Evolutionary conservation across 1,140 invertebrate genomes (phyloP), one percentile per base, ranked within the genome.

Genomic region (Drosophila melanogaster): DNA sequence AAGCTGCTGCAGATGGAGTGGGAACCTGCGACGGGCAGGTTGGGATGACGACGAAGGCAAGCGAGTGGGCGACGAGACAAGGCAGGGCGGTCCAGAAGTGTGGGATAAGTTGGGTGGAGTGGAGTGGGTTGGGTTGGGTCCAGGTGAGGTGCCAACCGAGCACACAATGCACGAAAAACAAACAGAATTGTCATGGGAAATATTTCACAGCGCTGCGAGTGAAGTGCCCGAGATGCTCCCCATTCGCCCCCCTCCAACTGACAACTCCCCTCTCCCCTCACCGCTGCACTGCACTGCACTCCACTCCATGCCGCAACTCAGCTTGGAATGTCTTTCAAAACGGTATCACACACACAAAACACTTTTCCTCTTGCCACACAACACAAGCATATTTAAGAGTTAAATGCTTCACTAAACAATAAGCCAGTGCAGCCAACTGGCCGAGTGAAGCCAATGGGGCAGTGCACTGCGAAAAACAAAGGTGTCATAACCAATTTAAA

Each of bases 331-430:
- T 73, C 81, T 87, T 84, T 90, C 84, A 84, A 74, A 87, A 87
- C 84, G 84, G 84, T 87, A 87, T 89, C 84, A 89, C 76, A 72
- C 72, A 62, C 77, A 87, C 84, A 87, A 87, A 87, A 87, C 85
- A 87, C 83, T 87, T 83, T 81, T 83, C 71, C 75, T 64, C 77
- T 61, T 70, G 79, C 74, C 81, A 86, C 71, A 84, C 76, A 79
- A 84, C 76, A 79, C 72, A 75, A 66, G 78, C 81, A 89, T 87
- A 87, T 89, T 89, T 87, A 90, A 89, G 89, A 87, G 84, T 87
- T 87, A 87, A 87, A 87, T 87, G 84, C 84, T 87, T 87, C 84
- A 89, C 84, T 87, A 84, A 87, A 87, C 84, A 87, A 87, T 90
- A 84, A 84, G 84, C 84, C 84, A 76, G 49, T 15, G 56, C 57